Base-by-base conservation (phyloP, 2,888 invertebrate species). In the Morpho deidamia region DNA sequence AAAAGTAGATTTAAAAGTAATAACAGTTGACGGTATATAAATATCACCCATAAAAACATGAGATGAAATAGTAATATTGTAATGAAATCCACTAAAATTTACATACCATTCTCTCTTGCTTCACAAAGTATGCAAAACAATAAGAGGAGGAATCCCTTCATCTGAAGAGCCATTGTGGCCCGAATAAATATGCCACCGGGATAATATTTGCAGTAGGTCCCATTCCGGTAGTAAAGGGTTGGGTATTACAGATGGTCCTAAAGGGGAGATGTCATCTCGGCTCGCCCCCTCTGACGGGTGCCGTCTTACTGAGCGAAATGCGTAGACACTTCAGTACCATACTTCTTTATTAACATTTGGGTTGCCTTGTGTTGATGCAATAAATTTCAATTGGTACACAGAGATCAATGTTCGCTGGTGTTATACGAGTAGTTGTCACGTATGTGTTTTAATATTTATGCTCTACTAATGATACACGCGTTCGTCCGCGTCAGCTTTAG, bases 321-420 rank as follows among this genome's bases (percentile, higher is more conserved):
- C 45, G 55, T 39, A 44, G 62, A 60, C 55, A 63, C 64, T 60
- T 57, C 55, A 71, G 54, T 71, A 73, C 64, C 74, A 76, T 69
- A 71, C 70, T 71, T 79, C 74, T 74, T 68, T 65, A 66, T 61
- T 62, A 66, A 44, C 12, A 49, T 48, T 39, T 49, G 63, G 68
- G 65, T 72, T 74, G 74, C 72, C 83, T 79, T 79, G 80, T 87
- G 85, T 85, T 85, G 82, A 71, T 76, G 70, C 73, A 83, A 88
- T 87, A 72, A 81, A 79, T 72, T 71, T 71, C 74, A 80, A 80
- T 81, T 72, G 78, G 70, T 56, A 60, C 23, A 52, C 57, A 52
- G 74, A 74, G 78, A 63, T 58, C 61, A 62, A 59, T 55, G 62
- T 44, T 51, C 59, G 42, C 48, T 46, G 23, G 38, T 32, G 23